Conservation (phyloP, 2,888 invertebrate species). For the Synanthedon andrenaeformis region DNA sequence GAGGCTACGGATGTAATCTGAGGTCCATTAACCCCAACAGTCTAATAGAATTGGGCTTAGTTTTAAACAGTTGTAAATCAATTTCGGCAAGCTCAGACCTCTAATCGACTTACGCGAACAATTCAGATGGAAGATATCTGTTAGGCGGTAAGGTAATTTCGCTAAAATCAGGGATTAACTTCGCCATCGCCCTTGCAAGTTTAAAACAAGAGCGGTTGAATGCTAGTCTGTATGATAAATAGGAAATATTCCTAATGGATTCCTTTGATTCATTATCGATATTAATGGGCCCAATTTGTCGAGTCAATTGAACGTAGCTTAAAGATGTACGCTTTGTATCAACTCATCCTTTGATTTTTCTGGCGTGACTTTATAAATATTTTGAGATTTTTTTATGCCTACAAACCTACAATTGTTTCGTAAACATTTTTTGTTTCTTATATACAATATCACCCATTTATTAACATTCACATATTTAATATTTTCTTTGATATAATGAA, state of each 20-base stretch:
- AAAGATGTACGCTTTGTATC: background rate
- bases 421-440: too few relatives aligned
- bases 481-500: too few relatives aligned
- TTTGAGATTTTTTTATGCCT: too few relatives aligned
- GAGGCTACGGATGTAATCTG: conserved; percentile 20
- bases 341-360: conserved; percentile 1
- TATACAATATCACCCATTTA: too few relatives aligned
- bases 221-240: background rate
- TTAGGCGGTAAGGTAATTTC: conserved; percentile 17
- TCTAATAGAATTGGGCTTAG: conserved; percentile 39
- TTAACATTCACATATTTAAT: too few relatives aligned
- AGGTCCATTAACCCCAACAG: conserved; percentile 38
- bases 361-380: background rate
- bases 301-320: background rate
- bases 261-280: conserved; percentile 1
- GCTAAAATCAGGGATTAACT: conserved; percentile 1
- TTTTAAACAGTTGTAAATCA: conserved; percentile 57
- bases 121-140: conserved; percentile 36
- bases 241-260: conserved; percentile 1
- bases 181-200: conserved; percentile 1
- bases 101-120: conserved; percentile 37
- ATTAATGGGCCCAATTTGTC: conserved; percentile 4
- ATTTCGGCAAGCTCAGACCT: conserved; percentile 27
- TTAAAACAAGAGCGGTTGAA: conserved; percentile 4
- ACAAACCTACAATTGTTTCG: too few relatives aligned